phyloP scores from a whole-genome alignment of 2,113 vertebrate species.

The Nerophis ophidion region DNA sequence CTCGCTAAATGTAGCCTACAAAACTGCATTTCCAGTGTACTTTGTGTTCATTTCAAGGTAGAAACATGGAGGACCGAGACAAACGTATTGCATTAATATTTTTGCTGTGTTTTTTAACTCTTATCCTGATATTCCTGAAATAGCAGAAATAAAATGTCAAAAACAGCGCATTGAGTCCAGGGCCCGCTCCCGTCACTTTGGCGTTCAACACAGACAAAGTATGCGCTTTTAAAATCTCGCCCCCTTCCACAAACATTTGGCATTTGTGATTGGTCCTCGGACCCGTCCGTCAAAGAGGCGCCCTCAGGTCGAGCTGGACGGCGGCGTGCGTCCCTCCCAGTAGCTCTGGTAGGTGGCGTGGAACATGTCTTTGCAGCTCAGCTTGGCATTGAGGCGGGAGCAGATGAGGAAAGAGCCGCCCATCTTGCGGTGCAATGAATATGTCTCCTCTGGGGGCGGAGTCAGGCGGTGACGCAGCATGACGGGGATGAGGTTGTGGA shows the following conservation, averaged over 20 bases:
- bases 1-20: no score
- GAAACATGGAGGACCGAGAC: background rate
- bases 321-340: constrained; percentile 64
- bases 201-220: no score
- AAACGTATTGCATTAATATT: background rate
- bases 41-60: background rate
- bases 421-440: constrained; percentile 97
- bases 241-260: no score
- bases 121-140: background rate
- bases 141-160: background rate
- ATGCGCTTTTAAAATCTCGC: background rate
- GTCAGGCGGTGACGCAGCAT: constrained; percentile 93
- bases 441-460: constrained; percentile 93
- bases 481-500: constrained; percentile 90
- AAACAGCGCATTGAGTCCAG: background rate
- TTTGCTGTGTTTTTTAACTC: no score
- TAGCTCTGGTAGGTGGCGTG: constrained; percentile 80
- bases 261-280: constrained; percentile 33
- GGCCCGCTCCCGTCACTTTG: background rate
- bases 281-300: constrained; percentile 17
- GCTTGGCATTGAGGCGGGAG: constrained; percentile 85
- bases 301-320: constrained; percentile 27
- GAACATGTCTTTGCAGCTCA: constrained; percentile 88
- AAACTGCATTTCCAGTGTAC: background rate
- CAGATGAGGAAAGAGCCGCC: constrained; percentile 98